Evolutionary conservation across 2,113 vertebrate species (phyloP).

Genomic region (Coreoperca whiteheadi): DNA sequence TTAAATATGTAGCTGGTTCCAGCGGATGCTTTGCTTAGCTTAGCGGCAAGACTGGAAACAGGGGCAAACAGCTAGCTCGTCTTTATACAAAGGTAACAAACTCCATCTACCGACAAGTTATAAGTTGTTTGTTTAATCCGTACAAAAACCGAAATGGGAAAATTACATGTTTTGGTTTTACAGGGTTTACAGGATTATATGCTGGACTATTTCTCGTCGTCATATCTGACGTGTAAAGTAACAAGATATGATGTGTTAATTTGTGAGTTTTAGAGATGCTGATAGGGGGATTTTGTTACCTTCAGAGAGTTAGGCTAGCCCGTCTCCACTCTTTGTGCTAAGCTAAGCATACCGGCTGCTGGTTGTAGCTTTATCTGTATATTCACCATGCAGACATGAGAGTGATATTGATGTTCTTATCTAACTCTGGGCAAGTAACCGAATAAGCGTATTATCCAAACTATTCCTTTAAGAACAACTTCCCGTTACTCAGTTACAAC

Average conservation of each 20-base stretch:
- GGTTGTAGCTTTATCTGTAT: background rate
- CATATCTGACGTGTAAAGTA: background rate
- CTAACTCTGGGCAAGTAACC: background rate
- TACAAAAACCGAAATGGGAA: too few relatives aligned
- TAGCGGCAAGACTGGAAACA: conserved; percentile 1
- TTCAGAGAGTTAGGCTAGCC: background rate
- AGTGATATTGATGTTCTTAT: background rate
- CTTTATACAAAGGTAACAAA: background rate
- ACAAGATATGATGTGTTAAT: background rate
- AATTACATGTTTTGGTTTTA: background rate
- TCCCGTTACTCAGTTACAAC: background rate
- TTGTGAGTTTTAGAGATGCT: background rate
- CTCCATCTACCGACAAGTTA: background rate
- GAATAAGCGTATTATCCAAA: background rate
- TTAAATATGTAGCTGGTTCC: conserved; percentile 26
- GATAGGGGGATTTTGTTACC: background rate
- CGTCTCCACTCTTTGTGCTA: conserved; percentile 10
- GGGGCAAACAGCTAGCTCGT: background rate
- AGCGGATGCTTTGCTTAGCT: conserved; percentile 9
- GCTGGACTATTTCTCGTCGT: background rate
- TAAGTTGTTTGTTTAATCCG: background rate
- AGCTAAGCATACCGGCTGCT: background rate
- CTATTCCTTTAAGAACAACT: background rate
- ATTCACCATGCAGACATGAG: background rate
- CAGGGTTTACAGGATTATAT: too few relatives aligned